phyloP scores from a whole-genome alignment of 2,797 vertebrate species.

The Dermochelys coriacea region DNA sequence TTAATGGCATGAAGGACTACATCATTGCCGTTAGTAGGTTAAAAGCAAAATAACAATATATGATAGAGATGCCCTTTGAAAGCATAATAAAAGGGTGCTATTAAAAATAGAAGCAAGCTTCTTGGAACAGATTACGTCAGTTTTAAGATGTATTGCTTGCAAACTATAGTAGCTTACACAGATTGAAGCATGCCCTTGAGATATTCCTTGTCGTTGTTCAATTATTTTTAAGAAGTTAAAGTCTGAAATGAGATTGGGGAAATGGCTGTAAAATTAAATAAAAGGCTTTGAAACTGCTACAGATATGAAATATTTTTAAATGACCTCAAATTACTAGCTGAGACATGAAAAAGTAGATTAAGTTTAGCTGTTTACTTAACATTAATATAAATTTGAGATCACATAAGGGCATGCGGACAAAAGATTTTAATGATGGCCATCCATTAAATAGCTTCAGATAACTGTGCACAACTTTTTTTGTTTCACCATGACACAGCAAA shows the following conservation, averaged over 20 bases:
- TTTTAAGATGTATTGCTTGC: conserved; percentile 50
- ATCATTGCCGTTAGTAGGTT: conserved; percentile 35
- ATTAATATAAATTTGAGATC: not conserved
- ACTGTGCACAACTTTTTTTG: not conserved
- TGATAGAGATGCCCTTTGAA: conserved; percentile 76
- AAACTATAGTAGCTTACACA: conserved; percentile 52
- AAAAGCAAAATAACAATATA: conserved; percentile 63
- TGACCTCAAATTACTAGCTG: not conserved
- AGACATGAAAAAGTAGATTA: conserved; percentile 29
- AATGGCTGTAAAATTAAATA: conserved; percentile 62
- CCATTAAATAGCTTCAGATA: conserved; percentile 33
- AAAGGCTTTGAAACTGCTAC: conserved; percentile 19
- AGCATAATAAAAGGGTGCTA: conserved; percentile 56
- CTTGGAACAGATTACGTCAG: conserved; percentile 81
- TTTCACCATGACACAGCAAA: conserved; percentile 7
- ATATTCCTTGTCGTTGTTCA: conserved; percentile 73
- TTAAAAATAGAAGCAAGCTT: conserved; percentile 81
- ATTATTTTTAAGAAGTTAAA: conserved; percentile 73
- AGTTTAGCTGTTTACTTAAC: not conserved
- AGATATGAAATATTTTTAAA: conserved; percentile 44
- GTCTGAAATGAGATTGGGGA: conserved; percentile 57
- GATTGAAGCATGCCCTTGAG: conserved; percentile 69
- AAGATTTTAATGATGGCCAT: conserved; percentile 13
- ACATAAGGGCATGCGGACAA: not conserved
- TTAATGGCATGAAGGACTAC: conserved; percentile 10